These are phyloP conservation scores for Novumbra hubbsi DNA, from an alignment of 2,797 vertebrate species.

Conservation along the genomic window DNA sequence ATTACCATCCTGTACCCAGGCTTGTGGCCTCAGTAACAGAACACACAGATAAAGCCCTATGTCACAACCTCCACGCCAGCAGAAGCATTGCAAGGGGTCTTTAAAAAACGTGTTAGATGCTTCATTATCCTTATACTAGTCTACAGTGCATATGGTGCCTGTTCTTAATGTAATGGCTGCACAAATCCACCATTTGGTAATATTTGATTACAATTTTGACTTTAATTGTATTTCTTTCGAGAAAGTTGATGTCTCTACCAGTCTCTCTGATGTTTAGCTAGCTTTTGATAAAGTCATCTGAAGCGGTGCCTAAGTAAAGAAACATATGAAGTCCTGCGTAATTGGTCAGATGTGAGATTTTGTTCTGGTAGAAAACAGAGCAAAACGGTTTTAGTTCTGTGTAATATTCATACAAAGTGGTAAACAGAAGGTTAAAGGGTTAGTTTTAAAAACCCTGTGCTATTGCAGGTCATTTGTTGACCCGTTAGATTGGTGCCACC, in stretches of 20 bases:
- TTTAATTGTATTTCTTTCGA: no score
- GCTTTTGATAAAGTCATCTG: background rate
- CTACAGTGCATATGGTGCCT: no score
- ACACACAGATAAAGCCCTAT: slow-evolving; percentile 42
- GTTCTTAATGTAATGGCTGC: background rate
- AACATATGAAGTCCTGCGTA: background rate
- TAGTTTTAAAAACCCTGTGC: no score
- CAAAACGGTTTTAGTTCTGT: no score
- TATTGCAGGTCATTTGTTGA: no score
- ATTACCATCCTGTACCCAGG: slow-evolving; percentile 4
- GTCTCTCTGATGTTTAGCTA: background rate
- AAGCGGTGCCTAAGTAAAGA: background rate
- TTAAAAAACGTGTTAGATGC: background rate
- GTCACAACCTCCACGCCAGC: slow-evolving; percentile 13
- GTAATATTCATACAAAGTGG: no score
- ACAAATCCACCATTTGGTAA: background rate
- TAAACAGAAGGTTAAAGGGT: no score
- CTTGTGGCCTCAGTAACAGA: slow-evolving; percentile 29
- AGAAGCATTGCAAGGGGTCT: slow-evolving; percentile 17
- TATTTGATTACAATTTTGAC: background rate
- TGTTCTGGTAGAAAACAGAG: no score
- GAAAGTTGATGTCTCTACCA: background rate
- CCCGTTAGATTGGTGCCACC: no score
- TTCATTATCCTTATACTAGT: background rate
- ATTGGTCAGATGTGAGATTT: no score